Evolutionary conservation across 2,888 invertebrate genomes (phyloP).

Genomic region (Drosophila subquinaria): DNA sequence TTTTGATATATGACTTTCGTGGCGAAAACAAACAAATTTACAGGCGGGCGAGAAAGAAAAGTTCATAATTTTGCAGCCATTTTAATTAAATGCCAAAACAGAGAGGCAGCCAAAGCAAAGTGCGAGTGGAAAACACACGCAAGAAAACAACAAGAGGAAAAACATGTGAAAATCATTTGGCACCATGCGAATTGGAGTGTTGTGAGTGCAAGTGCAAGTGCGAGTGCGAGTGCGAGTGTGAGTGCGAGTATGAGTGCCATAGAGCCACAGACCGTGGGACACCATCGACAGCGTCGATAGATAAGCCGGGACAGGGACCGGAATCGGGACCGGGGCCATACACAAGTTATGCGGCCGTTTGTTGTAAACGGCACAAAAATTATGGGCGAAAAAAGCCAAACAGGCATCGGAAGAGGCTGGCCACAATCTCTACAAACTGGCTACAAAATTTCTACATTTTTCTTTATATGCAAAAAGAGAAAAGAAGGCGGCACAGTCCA

Average conservation of each 20-base stretch:
- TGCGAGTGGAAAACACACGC: conserved; percentile 46
- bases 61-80: conserved; percentile 74
- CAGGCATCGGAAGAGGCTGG: conserved; percentile 60
- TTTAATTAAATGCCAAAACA: conserved; percentile 69
- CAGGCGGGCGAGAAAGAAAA: conserved; percentile 78
- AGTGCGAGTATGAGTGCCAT: neutral
- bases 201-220: conserved; percentile 5
- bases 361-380: conserved; percentile 75
- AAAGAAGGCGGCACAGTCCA: conserved; percentile 46
- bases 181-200: conserved; percentile 45
- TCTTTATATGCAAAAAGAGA: conserved; percentile 45
- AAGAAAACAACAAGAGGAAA: conserved; percentile 44
- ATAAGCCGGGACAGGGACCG: conserved; percentile 50
- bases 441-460: conserved; percentile 74
- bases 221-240: neutral
- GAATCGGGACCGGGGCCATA: conserved; percentile 7
- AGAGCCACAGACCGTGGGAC: conserved; percentile 46
- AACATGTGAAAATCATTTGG: conserved; percentile 79
- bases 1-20: conserved; percentile 68
- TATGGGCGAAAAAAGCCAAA: conserved; percentile 73
- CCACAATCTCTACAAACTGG: conserved; percentile 73
- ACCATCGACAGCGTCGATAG: conserved; percentile 56
- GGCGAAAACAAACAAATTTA: conserved; percentile 70
- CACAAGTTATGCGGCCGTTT: conserved; percentile 76
- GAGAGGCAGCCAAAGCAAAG: conserved; percentile 37